Evolutionary conservation across 2,113 vertebrate genomes (phyloP), one percentile per base, ranked within the genome.

Genomic region (Amphiprion ocellaris): DNA sequence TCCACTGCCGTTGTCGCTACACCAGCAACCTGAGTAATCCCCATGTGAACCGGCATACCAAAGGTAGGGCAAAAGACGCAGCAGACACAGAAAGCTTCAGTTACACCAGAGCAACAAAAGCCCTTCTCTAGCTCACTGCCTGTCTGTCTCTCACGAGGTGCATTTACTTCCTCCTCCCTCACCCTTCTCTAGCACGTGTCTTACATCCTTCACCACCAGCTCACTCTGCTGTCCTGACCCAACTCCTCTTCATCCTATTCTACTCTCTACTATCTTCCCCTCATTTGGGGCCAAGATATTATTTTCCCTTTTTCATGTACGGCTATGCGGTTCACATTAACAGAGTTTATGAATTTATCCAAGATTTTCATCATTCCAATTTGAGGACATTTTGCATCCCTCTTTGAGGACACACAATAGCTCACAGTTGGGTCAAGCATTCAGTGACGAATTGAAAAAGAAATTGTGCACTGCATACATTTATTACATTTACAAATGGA

Each of bases 31-130:
- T 21, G 83, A 90, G 84, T 83, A 67, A 73, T 84, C 78, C 64
- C 55, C 75, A 62, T 74, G 60, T 82, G 75, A 86, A 73, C 63
- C 23, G 60, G 46, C 79, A 54, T 37, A 49, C 79, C 76, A 69
- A 77, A 77, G 79, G 81, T 81, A 85, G 80, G 70, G 54, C 73
- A 74, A 79, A 74, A 82, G 73, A 89, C 63, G 61, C 74, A 74
- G 79, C 84, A 83, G 88, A 90, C 89, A 86, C 50, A 61, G 15
- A 66, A 47, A 69, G 82, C 74, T 87, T 89, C 77, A 14, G 83
- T 90, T 92, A 86, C 90, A 87, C 79, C 16, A 15, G 59, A 82
- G 87, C 71, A 86, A 92, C 87, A 91, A 86, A 87, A 86, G 70
- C 66, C 59, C 82, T 71, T 83, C 84, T 76, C 74, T 77, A 67